Conservation (phyloP, 1,140 invertebrate genomes). For the Lethrus apterus region DNA sequence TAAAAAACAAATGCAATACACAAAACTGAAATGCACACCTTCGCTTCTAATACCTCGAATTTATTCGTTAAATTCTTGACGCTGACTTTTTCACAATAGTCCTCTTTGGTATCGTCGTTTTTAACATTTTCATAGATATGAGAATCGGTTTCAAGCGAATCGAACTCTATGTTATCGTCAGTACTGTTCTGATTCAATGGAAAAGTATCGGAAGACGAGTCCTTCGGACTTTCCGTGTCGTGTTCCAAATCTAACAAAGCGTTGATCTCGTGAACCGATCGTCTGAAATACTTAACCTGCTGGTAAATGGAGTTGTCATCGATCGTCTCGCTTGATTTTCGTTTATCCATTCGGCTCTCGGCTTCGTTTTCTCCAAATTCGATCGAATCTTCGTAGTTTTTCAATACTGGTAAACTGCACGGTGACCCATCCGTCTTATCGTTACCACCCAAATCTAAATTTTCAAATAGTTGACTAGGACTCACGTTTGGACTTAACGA, state of each 20-base stretch:
- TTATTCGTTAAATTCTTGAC: conserved; percentile 30
- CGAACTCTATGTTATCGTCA: too few species aligned
- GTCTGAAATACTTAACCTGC: conserved; percentile 64
- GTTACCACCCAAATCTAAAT: background rate
- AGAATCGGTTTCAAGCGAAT: conserved; percentile 31
- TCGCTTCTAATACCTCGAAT: conserved; percentile 26
- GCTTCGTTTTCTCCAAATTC: background rate
- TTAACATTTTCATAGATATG: conserved; percentile 35
- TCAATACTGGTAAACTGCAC: background rate
- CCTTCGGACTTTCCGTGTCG: background rate
- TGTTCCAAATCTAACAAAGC: conserved; percentile 44
- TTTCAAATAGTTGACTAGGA: conserved; percentile 9
- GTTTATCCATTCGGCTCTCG: conserved; percentile 29
- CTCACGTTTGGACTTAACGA: conserved; percentile 34
- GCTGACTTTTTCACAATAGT: conserved; percentile 18
- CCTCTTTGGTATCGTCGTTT: conserved; percentile 4
- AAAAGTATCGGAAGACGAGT: background rate
- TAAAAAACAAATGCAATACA: too few species aligned
- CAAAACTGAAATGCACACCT: too few species aligned
- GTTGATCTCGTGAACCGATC: conserved; percentile 68
- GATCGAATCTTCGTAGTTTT: background rate
- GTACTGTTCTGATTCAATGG: too few species aligned
- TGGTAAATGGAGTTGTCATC: conserved; percentile 55
- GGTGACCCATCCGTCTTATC: background rate
- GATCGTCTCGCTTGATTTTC: conserved; percentile 35